Conservation (phyloP, 2,797 vertebrate genomes). For the Clarias laeviceps region DNA sequence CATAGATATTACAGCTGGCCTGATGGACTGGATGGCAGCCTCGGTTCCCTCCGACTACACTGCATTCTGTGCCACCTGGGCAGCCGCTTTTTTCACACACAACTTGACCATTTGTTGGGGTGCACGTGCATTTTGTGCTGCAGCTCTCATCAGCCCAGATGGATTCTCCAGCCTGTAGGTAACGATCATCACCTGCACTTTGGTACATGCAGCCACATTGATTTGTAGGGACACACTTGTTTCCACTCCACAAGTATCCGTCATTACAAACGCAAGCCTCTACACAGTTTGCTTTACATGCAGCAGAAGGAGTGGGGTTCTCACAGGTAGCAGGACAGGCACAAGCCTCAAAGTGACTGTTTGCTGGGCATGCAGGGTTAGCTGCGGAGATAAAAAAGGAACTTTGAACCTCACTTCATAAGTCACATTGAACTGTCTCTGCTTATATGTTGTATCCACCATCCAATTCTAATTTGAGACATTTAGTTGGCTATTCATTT, state of each 20-base stretch:
- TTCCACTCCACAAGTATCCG: constrained; percentile 64
- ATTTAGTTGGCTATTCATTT: not conserved
- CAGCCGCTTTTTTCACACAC: constrained; percentile 53
- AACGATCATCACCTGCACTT: constrained; percentile 46
- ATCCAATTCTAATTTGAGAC: not conserved
- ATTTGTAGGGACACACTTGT: constrained; percentile 61
- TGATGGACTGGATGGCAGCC: constrained; percentile 2
- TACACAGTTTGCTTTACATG: constrained; percentile 67
- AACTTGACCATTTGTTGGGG: not conserved
- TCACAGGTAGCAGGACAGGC: constrained; percentile 76
- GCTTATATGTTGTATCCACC: not conserved
- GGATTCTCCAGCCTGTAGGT: constrained; percentile 58
- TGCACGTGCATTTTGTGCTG: constrained; percentile 61
- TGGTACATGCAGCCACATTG: constrained; percentile 72
- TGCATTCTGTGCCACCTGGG: constrained; percentile 9
- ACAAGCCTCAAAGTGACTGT: constrained; percentile 76
- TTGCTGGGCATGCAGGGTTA: constrained; percentile 58
- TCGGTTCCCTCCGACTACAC: not conserved
- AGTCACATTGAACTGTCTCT: not conserved
- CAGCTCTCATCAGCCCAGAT: constrained; percentile 71
- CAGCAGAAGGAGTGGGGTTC: not conserved
- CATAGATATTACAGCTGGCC: constrained; percentile 64
- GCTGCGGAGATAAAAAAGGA: not conserved
- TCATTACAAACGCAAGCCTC: constrained; percentile 74
- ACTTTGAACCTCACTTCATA: not conserved